Percentiles rank a stretch among this genome's conserved stretches.
Evolutionary conservation across 2,113 vertebrate genomes (phyloP).

Genomic region (Stercorarius parasiticus): DNA sequence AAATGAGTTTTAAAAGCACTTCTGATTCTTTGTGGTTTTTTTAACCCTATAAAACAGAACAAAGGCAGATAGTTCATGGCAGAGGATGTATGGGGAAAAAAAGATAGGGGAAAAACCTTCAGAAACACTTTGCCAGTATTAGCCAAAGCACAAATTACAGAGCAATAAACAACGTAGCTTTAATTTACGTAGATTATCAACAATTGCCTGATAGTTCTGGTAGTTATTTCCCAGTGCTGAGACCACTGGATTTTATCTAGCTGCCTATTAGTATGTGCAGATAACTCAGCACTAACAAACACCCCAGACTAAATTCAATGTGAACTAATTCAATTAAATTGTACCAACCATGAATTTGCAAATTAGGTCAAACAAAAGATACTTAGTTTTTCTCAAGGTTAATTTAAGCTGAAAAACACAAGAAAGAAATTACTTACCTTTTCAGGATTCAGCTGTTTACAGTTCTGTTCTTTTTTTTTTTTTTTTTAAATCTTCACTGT

Average conservation of each 20-base stretch:
- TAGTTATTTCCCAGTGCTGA: neutral
- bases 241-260: neutral
- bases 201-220: neutral
- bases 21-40: neutral
- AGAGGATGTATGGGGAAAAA: neutral
- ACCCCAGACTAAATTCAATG: neutral
- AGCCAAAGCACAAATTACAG: neutral
- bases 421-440: conserved; percentile 1
- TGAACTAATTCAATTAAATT: neutral
- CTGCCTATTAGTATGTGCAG: neutral
- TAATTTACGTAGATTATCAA: neutral
- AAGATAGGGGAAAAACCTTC: neutral
- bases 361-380: neutral
- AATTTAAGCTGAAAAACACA: neutral
- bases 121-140: neutral
- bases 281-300: neutral
- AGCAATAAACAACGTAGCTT: neutral
- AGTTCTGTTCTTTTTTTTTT: neutral
- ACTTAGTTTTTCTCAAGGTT: neutral
- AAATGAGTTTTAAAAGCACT: neutral
- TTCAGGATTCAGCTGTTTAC: neutral
- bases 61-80: neutral
- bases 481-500: neutral
- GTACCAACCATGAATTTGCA: neutral
- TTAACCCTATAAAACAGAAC: neutral